Percentiles rank a stretch among this genome's conserved stretches.
Evolutionary conservation across 1,140 invertebrate species (phyloP).

Genomic region (Venustaconcha ellipsiformis): DNA sequence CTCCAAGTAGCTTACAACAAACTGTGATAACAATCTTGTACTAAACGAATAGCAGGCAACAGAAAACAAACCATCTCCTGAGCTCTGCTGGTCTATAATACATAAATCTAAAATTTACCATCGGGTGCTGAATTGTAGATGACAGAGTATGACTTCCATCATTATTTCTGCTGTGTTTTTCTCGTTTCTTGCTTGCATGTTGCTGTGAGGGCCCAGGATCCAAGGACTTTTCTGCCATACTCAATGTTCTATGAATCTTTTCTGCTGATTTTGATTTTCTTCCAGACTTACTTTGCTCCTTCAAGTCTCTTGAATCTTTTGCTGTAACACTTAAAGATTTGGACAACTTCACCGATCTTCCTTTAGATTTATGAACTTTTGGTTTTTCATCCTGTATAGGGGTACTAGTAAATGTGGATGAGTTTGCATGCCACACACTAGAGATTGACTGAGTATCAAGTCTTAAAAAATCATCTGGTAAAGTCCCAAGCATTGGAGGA

Average conservation of each 20-base stretch:
- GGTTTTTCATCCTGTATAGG: conserved; percentile 19
- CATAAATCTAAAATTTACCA: no score
- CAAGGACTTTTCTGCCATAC: conserved; percentile 4
- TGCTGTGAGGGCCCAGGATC: no score
- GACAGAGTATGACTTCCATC: no score
- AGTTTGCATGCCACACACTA: neutral
- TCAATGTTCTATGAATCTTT: conserved; percentile 20
- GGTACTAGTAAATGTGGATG: conserved; percentile 6
- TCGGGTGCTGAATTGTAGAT: no score
- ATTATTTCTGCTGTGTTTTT: no score
- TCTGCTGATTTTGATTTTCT: conserved; percentile 24
- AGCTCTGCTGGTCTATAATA: no score
- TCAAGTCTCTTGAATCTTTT: conserved; percentile 24
- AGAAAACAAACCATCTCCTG: no score
- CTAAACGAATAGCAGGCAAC: no score
- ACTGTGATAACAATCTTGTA: no score
- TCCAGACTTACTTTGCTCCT: conserved; percentile 7
- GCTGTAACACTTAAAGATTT: conserved; percentile 16
- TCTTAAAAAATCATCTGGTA: conserved; percentile 85
- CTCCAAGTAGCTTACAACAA: no score
- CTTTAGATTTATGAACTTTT: conserved; percentile 26
- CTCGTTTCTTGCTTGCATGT: no score
- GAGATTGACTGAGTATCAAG: conserved; percentile 30
- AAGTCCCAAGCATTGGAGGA: conserved; percentile 82
- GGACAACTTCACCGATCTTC: conserved; percentile 24